Evolutionary conservation across 2,888 invertebrate species (phyloP).

Genomic region (Eristalinus aeneus): DNA sequence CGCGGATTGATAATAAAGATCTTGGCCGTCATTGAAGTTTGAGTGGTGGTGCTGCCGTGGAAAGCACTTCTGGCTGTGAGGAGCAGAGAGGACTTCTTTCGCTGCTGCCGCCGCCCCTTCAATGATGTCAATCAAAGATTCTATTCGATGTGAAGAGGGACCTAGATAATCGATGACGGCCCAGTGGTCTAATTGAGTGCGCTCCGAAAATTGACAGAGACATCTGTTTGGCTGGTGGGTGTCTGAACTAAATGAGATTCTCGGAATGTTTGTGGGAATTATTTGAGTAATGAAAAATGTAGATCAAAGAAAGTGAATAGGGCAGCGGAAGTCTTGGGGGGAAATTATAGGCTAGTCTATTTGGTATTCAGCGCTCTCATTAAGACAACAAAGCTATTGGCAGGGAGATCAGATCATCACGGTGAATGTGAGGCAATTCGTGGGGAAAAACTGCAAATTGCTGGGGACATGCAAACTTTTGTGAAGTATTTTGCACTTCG

Average conservation of each 20-base stretch:
- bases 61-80: conserved; percentile 45
- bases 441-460: background rate
- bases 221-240: background rate
- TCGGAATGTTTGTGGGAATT: background rate
- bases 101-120: background rate
- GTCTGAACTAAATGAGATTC: background rate
- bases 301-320: background rate
- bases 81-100: conserved; percentile 47
- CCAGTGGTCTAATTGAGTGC: background rate
- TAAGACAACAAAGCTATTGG: background rate
- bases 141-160: conserved; percentile 24
- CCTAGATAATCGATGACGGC: conserved; percentile 11
- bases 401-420: too few species aligned
- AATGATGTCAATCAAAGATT: conserved; percentile 2
- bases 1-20: conserved; percentile 39
- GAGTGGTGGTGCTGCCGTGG: conserved; percentile 32
- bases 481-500: background rate
- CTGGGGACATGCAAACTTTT: background rate
- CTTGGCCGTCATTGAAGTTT: conserved; percentile 56
- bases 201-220: background rate
- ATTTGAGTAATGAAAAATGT: background rate
- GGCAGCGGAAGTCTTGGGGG: background rate
- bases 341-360: background rate
- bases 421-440: too few species aligned
- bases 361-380: background rate